Conservation (phyloP, 2,113 vertebrate genomes). For the Plestiodon gilberti region DNA sequence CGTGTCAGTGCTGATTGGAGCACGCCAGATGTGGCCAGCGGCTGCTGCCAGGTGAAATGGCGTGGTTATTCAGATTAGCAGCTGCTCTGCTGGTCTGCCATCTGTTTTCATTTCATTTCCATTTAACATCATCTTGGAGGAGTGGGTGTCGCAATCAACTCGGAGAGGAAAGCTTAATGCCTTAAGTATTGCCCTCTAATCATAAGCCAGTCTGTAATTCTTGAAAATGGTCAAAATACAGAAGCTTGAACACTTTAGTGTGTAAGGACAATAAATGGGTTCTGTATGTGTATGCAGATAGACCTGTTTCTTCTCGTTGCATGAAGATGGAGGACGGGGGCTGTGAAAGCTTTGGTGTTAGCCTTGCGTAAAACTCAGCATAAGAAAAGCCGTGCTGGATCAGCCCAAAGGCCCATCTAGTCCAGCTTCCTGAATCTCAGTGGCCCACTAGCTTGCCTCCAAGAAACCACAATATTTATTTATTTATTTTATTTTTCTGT, state of each 20-base stretch:
- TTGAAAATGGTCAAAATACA: neutral
- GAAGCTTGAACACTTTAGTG: neutral
- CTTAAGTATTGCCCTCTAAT: neutral
- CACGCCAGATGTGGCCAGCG: neutral
- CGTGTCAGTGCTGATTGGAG: neutral
- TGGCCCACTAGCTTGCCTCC: too few relatives aligned
- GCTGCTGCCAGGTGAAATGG: slow-evolving; percentile 5
- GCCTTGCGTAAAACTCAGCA: too few relatives aligned
- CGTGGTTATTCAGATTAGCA: neutral
- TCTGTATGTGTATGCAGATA: too few relatives aligned
- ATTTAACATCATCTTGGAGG: neutral
- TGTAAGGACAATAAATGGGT: too few relatives aligned
- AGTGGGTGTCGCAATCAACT: slow-evolving; percentile 8
- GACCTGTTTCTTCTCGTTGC: too few relatives aligned
- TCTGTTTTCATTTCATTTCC: neutral
- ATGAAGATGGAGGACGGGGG: too few relatives aligned
- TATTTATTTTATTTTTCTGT: too few relatives aligned
- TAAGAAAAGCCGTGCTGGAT: too few relatives aligned
- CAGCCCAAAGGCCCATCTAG: too few relatives aligned
- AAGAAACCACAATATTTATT: too few relatives aligned
- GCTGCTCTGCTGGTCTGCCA: neutral
- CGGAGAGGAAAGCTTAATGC: neutral
- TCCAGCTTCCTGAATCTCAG: too few relatives aligned
- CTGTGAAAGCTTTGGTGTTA: too few relatives aligned
- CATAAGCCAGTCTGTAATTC: neutral